Evolutionary conservation across 2,113 vertebrate genomes (phyloP), one percentile per base, ranked within the genome.

Genomic region (Ochotona curzoniae): DNA sequence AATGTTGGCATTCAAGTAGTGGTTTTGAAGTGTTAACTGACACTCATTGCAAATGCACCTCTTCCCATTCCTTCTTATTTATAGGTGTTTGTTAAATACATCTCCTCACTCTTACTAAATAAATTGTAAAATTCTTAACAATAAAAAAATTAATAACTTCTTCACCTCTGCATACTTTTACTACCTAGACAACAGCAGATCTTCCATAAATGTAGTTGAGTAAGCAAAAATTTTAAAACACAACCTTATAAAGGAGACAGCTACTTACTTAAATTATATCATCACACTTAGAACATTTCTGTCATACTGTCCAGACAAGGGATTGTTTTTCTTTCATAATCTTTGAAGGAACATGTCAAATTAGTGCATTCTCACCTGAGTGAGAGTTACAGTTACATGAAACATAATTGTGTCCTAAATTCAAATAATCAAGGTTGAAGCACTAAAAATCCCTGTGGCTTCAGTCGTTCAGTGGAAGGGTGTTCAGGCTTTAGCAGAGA

Each of bases 391-490:
- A 90, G 87, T 73, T 92, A 69, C 57, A 83, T 25, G 0, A 0
- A 86, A 47, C 79, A 92, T 96, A 97, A 94, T 80, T 44, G 5
- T 7, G 15, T 60, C 78, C 69, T 93, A 20, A 93, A 66, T 96
- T 96, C 93, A 93, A 66, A 90, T 91, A 97, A 97, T 97, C 86
- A 91, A 94, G 95, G 74, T 93, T 95, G 82, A 95, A 96, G 88
- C 25, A 63, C 21, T 32, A 23, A 73, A 23, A 73, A 90, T 94
- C 87, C 67, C 60, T 3, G 0, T 61, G 92, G 76, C 49, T 85
- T 79, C 79, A 26, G 82, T 90, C 66, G 64, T 93, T 96, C 75
- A 89, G 32, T 60, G 95, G 89, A 87, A 90, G 7, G 83, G 70
- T 81, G 74, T 93, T 95, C 67, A 94, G 94, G 93, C 96, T 92